These are phyloP conservation scores for Suncus etruscus DNA, from an alignment of 2,113 vertebrate species.

Conservation along the genomic window DNA sequence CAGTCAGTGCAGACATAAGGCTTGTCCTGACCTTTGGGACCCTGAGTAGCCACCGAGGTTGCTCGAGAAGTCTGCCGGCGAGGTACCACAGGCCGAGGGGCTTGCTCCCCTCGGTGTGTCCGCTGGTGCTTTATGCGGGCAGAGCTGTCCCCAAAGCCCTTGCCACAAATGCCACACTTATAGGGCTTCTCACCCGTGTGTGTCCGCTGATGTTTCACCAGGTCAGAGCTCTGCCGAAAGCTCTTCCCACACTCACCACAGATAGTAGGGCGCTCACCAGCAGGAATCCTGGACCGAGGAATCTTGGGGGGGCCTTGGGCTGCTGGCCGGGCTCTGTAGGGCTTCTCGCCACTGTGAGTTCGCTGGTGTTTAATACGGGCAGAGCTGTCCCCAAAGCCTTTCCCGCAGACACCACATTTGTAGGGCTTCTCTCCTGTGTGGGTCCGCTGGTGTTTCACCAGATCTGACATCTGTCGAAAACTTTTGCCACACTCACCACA, in stretches of 20 bases:
- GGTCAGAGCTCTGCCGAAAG: slow-evolving; percentile 83
- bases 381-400: slow-evolving; percentile 83
- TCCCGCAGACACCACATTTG: slow-evolving; percentile 83
- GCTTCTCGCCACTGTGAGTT: slow-evolving; percentile 82
- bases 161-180: slow-evolving; percentile 82
- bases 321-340: slow-evolving; percentile 72
- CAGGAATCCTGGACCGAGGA: slow-evolving; percentile 81
- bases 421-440: slow-evolving; percentile 83
- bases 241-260: slow-evolving; percentile 83
- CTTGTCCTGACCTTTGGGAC: slow-evolving; percentile 76
- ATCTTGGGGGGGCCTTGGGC: slow-evolving; percentile 81
- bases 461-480: slow-evolving; percentile 82
- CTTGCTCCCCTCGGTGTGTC: slow-evolving; percentile 72
- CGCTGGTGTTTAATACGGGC: slow-evolving; percentile 84
- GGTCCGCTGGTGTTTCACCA: slow-evolving; percentile 83
- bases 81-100: slow-evolving; percentile 41
- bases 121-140: slow-evolving; percentile 83
- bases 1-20: slow-evolving; percentile 79
- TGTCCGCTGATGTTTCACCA: slow-evolving; percentile 84
- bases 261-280: slow-evolving; percentile 84
- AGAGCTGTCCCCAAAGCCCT: slow-evolving; percentile 82
- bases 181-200: slow-evolving; percentile 82
- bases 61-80: slow-evolving; percentile 61
- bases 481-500: slow-evolving; percentile 82
- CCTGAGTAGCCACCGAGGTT: background rate